Conservation (phyloP, 2,113 vertebrate species). For the Capreolus pygargus region DNA sequence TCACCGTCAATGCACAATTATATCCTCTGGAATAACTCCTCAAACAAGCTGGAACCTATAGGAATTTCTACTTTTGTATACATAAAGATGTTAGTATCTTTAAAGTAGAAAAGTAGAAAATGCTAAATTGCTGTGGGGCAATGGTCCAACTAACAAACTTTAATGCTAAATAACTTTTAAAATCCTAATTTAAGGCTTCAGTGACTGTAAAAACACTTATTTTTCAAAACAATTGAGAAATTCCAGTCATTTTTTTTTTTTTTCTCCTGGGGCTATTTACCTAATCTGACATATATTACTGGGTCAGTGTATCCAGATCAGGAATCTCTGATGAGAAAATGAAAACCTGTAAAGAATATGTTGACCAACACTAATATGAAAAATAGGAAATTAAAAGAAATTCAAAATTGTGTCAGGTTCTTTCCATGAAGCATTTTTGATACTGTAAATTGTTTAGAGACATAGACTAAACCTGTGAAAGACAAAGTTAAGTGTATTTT, state of each 20-base stretch:
- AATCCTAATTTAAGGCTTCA: neutral
- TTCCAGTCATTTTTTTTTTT: neutral
- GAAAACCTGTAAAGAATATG: neutral
- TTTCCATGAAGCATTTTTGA: neutral
- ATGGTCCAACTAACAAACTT: neutral
- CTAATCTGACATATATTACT: neutral
- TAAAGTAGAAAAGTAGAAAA: neutral
- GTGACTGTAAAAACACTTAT: neutral
- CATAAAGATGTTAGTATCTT: neutral
- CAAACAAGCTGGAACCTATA: neutral
- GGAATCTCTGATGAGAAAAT: neutral
- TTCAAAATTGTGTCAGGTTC: neutral
- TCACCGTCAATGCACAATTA: fast-evolving
- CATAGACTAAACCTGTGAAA: neutral
- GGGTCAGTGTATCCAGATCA: neutral
- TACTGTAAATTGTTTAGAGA: neutral
- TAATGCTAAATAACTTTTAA: neutral
- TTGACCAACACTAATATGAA: neutral
- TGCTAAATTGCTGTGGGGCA: neutral
- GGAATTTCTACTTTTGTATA: neutral
- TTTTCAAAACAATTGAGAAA: neutral
- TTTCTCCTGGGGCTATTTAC: neutral
- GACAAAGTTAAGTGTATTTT: neutral
- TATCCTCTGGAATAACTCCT: neutral
- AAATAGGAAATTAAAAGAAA: neutral